phyloP scores from a whole-genome alignment of 2,113 vertebrate genomes.

The Butastur rufipennis region DNA sequence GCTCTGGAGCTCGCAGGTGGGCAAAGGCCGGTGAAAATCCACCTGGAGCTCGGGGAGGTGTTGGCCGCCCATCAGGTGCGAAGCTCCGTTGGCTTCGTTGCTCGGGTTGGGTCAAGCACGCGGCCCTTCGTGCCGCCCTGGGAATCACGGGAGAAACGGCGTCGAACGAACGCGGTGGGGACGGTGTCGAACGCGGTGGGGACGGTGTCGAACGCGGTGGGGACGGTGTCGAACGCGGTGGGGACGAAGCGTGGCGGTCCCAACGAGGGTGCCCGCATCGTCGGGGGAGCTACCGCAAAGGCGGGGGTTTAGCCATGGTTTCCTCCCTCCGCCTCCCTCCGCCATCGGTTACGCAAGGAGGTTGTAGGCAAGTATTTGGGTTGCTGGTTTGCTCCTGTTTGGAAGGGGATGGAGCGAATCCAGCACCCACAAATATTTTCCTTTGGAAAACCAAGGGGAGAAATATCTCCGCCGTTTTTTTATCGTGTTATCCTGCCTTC shows the following conservation, averaged over 20 bases:
- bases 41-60: neutral
- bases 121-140: neutral
- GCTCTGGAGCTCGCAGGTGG: fast-evolving
- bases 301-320: neutral
- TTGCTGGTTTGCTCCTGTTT: neutral
- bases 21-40: neutral
- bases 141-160: neutral
- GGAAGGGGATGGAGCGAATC: neutral
- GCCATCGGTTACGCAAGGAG: neutral
- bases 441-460: neutral
- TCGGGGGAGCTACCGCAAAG: neutral
- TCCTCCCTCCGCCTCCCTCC: neutral
- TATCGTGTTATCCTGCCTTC: neutral
- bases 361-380: neutral
- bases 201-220: fast-evolving
- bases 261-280: neutral
- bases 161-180: neutral
- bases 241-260: fast-evolving
- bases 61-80: neutral
- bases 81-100: neutral
- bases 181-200: fast-evolving
- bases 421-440: neutral
- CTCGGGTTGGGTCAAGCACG: neutral
- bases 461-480: neutral
- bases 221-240: neutral